Evolutionary conservation across 2,888 invertebrate species (phyloP).

Genomic region (Aphidoletes aphidimyza): DNA sequence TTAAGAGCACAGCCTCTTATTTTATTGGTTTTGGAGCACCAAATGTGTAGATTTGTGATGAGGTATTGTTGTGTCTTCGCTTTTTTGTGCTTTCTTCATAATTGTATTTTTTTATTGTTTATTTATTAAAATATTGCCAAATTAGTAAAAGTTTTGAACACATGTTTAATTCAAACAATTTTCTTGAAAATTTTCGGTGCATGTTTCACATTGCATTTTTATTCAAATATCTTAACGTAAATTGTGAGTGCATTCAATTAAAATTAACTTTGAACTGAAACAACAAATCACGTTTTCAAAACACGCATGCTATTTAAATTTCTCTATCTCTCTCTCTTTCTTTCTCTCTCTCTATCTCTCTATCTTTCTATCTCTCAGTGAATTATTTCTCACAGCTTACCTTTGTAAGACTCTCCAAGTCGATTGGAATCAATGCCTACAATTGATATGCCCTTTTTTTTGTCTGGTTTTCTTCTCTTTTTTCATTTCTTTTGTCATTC

Average conservation of each 20-base stretch:
- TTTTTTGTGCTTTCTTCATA: not conserved
- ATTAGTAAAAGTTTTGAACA: too few species aligned
- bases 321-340: not conserved
- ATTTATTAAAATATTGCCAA: too few species aligned
- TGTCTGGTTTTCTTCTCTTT: conserved; percentile 61
- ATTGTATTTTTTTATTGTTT: not conserved
- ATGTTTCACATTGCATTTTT: conserved; percentile 9
- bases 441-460: too few species aligned
- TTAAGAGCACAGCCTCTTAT: not conserved
- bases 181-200: not conserved
- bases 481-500: conserved; percentile 64
- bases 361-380: too few species aligned
- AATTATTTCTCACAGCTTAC: too few species aligned
- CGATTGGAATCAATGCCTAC: too few species aligned
- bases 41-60: not conserved
- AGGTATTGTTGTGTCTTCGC: not conserved
- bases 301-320: not conserved
- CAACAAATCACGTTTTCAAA: not conserved
- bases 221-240: not conserved
- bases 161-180: not conserved
- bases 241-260: conserved; percentile 17
- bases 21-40: not conserved
- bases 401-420: too few species aligned
- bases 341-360: too few species aligned
- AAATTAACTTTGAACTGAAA: too few species aligned